These are phyloP conservation scores for Dasysyrphus tricinctus DNA, from an alignment of 2,888 invertebrate species.

Conservation along the genomic window DNA sequence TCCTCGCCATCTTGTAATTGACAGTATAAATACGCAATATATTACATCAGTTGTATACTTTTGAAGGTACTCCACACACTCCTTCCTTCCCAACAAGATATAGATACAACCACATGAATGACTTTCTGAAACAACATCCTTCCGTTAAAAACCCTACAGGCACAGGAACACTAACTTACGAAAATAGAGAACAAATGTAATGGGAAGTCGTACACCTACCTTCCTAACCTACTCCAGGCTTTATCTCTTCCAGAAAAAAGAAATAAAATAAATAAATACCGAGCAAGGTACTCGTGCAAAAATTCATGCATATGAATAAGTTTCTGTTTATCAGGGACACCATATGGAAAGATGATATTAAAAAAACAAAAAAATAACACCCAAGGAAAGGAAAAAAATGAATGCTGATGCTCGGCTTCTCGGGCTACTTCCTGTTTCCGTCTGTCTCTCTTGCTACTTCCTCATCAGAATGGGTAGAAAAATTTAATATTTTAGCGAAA, in stretches of 20 bases:
- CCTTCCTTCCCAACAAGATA: background rate
- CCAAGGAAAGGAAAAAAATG: background rate
- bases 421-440: constrained; percentile 44
- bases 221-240: constrained; percentile 21
- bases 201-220: constrained; percentile 16
- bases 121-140: constrained; percentile 48
- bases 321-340: constrained; percentile 73
- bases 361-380: constrained; percentile 51
- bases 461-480: constrained; percentile 17
- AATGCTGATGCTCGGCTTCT: constrained; percentile 36
- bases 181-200: constrained; percentile 38
- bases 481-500: constrained; percentile 69
- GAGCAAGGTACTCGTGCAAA: constrained; percentile 39
- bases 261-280: constrained; percentile 42
- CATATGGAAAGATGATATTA: constrained; percentile 63
- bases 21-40: constrained; percentile 66
- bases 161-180: constrained; percentile 37
- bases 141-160: constrained; percentile 21
- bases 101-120: constrained; percentile 24
- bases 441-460: constrained; percentile 26
- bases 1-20: constrained; percentile 53
- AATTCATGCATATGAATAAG: constrained; percentile 75
- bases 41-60: constrained; percentile 51
- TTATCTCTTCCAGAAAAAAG: constrained; percentile 39
- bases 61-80: background rate